Percentiles rank a stretch among this genome's conserved stretches.
Evolutionary conservation across 2,797 vertebrate genomes (phyloP).

Genomic region (Holocentrus rufus): DNA sequence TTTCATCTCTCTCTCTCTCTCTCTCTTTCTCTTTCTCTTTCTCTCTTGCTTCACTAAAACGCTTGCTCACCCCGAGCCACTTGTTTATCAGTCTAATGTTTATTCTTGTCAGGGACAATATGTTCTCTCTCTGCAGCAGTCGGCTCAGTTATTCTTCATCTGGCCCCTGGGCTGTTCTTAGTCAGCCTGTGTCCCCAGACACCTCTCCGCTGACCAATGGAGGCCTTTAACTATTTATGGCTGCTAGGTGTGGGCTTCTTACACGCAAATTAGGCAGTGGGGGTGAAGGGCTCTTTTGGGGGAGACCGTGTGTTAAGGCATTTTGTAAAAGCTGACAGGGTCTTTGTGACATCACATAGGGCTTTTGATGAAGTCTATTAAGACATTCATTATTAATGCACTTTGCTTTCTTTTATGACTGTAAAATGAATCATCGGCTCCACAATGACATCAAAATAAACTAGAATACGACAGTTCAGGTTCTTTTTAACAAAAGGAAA

Average conservation of each 20-base stretch:
- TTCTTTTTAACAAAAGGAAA: slow-evolving; percentile 5
- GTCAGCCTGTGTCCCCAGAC: slow-evolving; percentile 70
- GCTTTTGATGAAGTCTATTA: background rate
- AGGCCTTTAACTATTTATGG: slow-evolving; percentile 70
- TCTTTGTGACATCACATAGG: slow-evolving; percentile 18
- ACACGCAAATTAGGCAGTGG: slow-evolving; percentile 52
- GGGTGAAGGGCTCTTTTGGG: slow-evolving; percentile 24
- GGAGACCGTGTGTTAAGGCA: slow-evolving; percentile 47
- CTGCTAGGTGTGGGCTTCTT: slow-evolving; percentile 52
- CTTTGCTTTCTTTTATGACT: slow-evolving; percentile 4
- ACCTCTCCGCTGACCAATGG: slow-evolving; percentile 67
- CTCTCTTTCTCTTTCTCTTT: slow-evolving; percentile 23
- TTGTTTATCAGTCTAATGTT: slow-evolving; percentile 76
- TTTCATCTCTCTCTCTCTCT: too few relatives aligned
- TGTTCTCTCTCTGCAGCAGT: slow-evolving; percentile 65
- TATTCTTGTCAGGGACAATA: slow-evolving; percentile 76
- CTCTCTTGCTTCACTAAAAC: slow-evolving; percentile 58
- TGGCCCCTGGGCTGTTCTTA: slow-evolving; percentile 73
- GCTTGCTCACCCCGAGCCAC: slow-evolving; percentile 67
- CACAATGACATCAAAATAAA: background rate
- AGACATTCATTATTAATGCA: background rate
- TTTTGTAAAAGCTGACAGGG: slow-evolving; percentile 36
- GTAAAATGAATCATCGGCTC: background rate
- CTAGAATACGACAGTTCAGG: background rate
- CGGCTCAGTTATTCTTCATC: slow-evolving; percentile 70